phyloP scores from a whole-genome alignment of 2,797 vertebrate species.

The Pteronotus mesoamericanus region DNA sequence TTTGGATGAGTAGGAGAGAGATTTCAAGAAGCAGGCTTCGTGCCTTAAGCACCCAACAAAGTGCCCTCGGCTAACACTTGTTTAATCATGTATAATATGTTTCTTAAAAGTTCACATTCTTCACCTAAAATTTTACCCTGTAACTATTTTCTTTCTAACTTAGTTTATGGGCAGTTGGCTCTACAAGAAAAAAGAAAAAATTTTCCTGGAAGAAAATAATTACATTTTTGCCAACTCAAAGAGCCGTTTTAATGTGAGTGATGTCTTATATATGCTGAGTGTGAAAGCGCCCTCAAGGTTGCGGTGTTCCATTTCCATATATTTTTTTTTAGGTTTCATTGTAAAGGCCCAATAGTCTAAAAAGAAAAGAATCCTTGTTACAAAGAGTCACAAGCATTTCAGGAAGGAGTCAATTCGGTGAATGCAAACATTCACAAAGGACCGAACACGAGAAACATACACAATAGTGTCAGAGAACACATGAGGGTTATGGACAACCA shows the following conservation, averaged over 20 bases:
- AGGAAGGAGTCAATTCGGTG: neutral
- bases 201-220: neutral
- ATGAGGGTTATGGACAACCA: neutral
- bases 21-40: neutral
- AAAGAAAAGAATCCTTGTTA: neutral
- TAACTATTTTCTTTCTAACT: neutral
- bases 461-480: neutral
- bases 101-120: neutral
- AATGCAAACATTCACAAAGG: constrained; percentile 23
- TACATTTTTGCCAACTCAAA: neutral
- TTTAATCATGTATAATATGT: neutral
- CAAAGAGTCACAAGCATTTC: neutral
- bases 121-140: neutral
- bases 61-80: too few relatives aligned
- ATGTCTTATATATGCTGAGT: neutral
- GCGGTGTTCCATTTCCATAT: neutral
- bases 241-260: neutral
- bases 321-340: neutral
- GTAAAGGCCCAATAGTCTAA: neutral
- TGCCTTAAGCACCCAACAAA: neutral
- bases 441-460: neutral
- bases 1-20: neutral
- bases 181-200: neutral
- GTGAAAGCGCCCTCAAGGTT: neutral
- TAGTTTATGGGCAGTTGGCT: neutral